Conservation (phyloP, 2,888 invertebrate genomes). For the Diabrotica balteata region DNA sequence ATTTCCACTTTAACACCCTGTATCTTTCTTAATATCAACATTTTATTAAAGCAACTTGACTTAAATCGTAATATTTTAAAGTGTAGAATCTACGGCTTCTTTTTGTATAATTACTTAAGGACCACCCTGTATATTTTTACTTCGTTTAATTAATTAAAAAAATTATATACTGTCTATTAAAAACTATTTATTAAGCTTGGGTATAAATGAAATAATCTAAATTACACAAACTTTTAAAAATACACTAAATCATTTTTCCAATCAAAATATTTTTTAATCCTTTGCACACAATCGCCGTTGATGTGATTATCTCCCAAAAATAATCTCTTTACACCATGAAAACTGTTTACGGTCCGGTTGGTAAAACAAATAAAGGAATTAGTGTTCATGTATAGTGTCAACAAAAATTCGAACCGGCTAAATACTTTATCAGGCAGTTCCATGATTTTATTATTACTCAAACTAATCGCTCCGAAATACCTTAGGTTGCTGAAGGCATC, state of each 20-base stretch:
- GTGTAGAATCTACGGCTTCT: too few relatives aligned
- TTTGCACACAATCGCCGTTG: conserved; percentile 34
- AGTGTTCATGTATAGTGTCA: conserved; percentile 36
- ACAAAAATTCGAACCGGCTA: conserved; percentile 31
- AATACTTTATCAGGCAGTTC: conserved; percentile 33
- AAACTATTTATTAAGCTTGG: background rate
- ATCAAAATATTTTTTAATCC: conserved; percentile 28
- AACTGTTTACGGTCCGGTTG: conserved; percentile 34
- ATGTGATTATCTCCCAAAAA: conserved; percentile 36
- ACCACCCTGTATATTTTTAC: too few relatives aligned
- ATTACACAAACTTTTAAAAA: conserved; percentile 18
- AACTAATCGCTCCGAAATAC: conserved; percentile 35
- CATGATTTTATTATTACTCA: conserved; percentile 35
- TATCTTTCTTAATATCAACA: too few relatives aligned
- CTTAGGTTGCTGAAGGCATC: conserved; percentile 37
- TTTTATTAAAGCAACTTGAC: too few relatives aligned
- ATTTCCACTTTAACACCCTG: too few relatives aligned
- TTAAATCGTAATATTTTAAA: too few relatives aligned
- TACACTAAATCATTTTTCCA: conserved; percentile 36
- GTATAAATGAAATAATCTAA: too few relatives aligned
- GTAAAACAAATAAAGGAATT: conserved; percentile 40
- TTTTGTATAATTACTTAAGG: too few relatives aligned
- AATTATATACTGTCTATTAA: background rate
- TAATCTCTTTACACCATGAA: conserved; percentile 32
- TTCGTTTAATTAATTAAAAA: background rate